Conservation (phyloP, 2,113 vertebrate genomes). For the Pelecanoides urinatrix region DNA sequence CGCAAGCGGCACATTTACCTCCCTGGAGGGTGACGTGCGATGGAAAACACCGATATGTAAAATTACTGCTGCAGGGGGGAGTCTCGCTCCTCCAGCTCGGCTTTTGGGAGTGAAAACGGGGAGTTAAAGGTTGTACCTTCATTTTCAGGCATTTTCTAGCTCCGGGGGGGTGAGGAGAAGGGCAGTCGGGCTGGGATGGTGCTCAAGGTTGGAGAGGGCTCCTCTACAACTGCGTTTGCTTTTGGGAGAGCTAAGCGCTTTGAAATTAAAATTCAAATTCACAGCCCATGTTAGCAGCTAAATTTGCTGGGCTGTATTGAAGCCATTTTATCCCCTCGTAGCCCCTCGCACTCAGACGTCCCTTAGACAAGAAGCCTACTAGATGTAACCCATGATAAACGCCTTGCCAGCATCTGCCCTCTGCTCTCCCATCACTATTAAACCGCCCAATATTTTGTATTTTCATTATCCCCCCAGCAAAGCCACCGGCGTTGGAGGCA, state of each 20-base stretch:
- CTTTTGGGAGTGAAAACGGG: neutral
- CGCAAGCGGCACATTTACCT: neutral
- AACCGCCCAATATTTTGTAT: neutral
- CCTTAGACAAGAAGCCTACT: neutral
- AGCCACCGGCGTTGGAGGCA: fast-evolving
- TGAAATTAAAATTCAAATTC: neutral
- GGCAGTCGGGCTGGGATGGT: neutral
- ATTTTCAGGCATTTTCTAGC: neutral
- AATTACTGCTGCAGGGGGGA: neutral
- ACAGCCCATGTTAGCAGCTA: neutral
- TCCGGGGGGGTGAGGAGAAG: neutral
- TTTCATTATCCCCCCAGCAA: neutral
- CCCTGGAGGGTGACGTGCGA: neutral
- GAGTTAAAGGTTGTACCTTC: neutral
- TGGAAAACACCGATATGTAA: neutral
- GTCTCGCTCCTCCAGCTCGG: neutral
- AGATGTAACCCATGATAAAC: neutral
- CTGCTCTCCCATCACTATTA: neutral
- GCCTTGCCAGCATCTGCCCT: neutral
- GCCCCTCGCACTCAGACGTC: neutral
- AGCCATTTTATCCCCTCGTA: neutral
- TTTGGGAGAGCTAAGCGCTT: neutral
- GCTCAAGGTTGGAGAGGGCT: neutral
- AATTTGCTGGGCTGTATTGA: no score
- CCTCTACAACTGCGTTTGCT: fast-evolving